phyloP scores from a whole-genome alignment of 2,113 vertebrate species.

The Sceloporus undulatus region DNA sequence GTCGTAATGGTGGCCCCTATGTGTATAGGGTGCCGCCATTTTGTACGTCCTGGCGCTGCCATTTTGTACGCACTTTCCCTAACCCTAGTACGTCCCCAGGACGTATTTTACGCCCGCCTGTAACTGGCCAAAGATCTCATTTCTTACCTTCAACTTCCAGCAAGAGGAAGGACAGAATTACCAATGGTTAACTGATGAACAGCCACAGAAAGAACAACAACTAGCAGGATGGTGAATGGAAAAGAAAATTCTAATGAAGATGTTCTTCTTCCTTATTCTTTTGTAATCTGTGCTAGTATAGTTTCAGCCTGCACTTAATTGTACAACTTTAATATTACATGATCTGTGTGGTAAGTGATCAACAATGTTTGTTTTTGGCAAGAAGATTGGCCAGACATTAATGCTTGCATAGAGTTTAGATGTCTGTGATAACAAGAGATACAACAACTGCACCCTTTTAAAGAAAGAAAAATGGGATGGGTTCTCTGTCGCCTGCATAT shows the following conservation, averaged over 20 bases:
- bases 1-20: no score
- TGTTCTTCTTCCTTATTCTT: not conserved
- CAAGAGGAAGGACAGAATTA: not conserved
- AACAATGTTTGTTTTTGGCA: not conserved
- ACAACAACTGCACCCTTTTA: not conserved
- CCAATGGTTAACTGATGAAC: not conserved
- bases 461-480: slow-evolving; percentile 2
- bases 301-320: slow-evolving; percentile 7
- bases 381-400: slow-evolving; percentile 6
- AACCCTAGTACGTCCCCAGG: no score
- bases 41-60: no score
- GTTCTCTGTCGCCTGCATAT: not conserved
- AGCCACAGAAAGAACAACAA: not conserved
- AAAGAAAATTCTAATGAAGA: not conserved
- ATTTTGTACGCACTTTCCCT: no score
- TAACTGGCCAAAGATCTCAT: not conserved
- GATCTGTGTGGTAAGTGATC: not conserved
- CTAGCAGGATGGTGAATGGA: no score
- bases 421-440: not conserved
- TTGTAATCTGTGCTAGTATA: not conserved
- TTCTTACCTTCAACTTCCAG: not conserved
- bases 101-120: not conserved
- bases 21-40: no score
- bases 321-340: slow-evolving; percentile 1
- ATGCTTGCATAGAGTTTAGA: not conserved